Base-by-base conservation (phyloP, 1,140 invertebrate species). In the Drosophila kohkoa region DNA sequence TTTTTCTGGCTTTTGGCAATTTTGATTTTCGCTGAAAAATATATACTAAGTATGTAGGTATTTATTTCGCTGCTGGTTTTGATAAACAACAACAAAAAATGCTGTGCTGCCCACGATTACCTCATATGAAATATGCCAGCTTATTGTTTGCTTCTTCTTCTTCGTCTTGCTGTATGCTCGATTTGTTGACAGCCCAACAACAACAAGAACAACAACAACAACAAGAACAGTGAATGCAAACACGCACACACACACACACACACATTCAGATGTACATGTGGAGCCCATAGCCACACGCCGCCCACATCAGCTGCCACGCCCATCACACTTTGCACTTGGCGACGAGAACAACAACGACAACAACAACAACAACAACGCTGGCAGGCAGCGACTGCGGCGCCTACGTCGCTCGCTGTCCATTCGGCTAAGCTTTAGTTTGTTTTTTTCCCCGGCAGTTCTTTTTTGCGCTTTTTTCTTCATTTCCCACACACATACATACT, bases 401-500 rank as follows among this genome's bases (percentile, higher is more conserved):
- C 57, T 41, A 30, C 69, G 69, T 65, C 69, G 62, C 55, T 67
- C 55, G 71, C 49, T 60, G 65, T n/a, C 65, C 65, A 68, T 32
- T 52, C 65, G 64, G 64, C 65, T 74, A 69, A 74, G 71, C 71
- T 74, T 74, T 62, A 69, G 38, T 60, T 62, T 46, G 60, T 54
- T 65, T 65, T 25, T 25, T 25, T 25, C 20, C 20, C 62, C 49
- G 48, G 60, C 60, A 15, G n/a, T 13, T 20, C 15, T 51, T 71
- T 67, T 72, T 54, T 73, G 69, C 62, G 64, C 46, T 67, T 59
- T 73, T 67, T 67, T 68, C 48, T 69, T 67, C 63, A 73, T 67
- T 73, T 73, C 28, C 64, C 64, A 58, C 60, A 58, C 15, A 67
- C 59, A 41, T 2, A 60, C 13, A 30, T 13, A 58, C 16, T 45